Evolutionary conservation across 2,797 vertebrate genomes (phyloP).

Genomic region (Chromobotia macracanthus): DNA sequence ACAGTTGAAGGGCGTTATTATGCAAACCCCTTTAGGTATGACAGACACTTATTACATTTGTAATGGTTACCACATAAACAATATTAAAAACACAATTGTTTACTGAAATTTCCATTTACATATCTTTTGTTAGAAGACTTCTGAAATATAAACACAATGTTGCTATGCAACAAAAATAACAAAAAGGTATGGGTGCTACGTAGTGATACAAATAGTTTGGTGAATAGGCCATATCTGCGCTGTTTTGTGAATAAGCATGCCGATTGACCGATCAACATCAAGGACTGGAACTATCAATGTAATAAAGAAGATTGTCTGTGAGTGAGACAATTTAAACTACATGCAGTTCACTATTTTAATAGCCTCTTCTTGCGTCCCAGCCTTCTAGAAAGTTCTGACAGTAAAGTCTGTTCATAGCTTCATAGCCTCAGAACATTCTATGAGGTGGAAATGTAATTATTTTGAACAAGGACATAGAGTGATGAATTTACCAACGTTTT

Average conservation of each 20-base stretch:
- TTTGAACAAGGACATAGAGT: slow-evolving; percentile 59
- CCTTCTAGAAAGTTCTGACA: slow-evolving; percentile 31
- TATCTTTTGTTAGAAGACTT: too few species aligned
- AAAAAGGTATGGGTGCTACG: neutral
- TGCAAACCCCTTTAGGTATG: too few species aligned
- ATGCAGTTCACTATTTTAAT: slow-evolving; percentile 32
- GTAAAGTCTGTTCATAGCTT: slow-evolving; percentile 30
- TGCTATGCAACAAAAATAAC: neutral
- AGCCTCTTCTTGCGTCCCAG: slow-evolving; percentile 22
- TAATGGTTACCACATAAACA: too few species aligned
- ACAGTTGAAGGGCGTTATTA: too few species aligned
- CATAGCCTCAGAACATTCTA: slow-evolving; percentile 49
- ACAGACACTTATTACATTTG: too few species aligned
- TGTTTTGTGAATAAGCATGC: neutral
- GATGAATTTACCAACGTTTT: slow-evolving; percentile 54
- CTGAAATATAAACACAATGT: slow-evolving; percentile 8
- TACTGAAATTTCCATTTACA: too few species aligned
- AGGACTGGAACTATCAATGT: neutral
- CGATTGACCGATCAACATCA: neutral
- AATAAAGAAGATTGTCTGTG: neutral
- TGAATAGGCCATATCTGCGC: neutral
- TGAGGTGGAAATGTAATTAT: slow-evolving; percentile 57
- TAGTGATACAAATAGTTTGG: neutral
- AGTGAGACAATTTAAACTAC: slow-evolving; percentile 13
- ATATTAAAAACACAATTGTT: too few species aligned